phyloP scores from a whole-genome alignment of 2,797 vertebrate species.

The Micromesistius poutassou region DNA sequence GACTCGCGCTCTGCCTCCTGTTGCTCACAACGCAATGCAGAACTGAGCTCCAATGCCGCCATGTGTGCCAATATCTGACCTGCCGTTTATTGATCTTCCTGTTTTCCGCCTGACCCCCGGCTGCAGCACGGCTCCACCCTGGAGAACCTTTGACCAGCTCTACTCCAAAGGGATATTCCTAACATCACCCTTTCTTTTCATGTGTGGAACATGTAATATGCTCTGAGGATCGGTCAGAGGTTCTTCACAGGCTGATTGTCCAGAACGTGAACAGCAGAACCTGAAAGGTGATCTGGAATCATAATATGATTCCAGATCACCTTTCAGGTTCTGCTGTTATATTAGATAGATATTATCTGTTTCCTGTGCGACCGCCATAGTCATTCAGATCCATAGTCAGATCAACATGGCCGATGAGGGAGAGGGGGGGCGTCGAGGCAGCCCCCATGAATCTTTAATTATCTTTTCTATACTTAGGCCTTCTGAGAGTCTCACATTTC shows the following conservation, averaged over 20 bases:
- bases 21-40: background rate
- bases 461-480: constrained; percentile 70
- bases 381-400: constrained; percentile 54
- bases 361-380: constrained; percentile 38
- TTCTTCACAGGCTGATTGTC: background rate
- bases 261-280: constrained; percentile 34
- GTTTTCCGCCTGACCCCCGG: background rate
- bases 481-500: constrained; percentile 72
- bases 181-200: background rate
- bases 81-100: background rate
- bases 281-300: constrained; percentile 51
- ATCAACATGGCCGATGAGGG: constrained; percentile 47
- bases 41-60: background rate
- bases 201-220: background rate
- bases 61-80: background rate
- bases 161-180: background rate
- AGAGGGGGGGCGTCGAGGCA: constrained; percentile 50
- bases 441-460: constrained; percentile 79
- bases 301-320: constrained; percentile 43
- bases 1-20: background rate
- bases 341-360: too few species aligned
- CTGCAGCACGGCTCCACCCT: background rate
- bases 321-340: constrained; percentile 53
- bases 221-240: background rate
- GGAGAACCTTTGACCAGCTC: background rate